A percentile compares a stretch with the other conserved stretches of the same genome.
Evolutionary conservation across 2,888 invertebrate genomes (phyloP).

Genomic region (Tribolium freemani): DNA sequence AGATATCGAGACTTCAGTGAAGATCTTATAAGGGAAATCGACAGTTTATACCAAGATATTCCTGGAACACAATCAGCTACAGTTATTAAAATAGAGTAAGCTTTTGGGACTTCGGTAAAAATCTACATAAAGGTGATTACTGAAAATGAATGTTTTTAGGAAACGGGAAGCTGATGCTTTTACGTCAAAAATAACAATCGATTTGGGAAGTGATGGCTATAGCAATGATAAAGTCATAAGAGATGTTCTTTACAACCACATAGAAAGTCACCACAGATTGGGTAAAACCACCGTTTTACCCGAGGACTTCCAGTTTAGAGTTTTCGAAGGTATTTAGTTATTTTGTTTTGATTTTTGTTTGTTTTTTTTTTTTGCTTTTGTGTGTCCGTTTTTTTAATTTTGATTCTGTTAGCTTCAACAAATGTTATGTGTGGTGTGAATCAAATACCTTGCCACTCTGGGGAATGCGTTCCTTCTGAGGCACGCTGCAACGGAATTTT

Average conservation of each 20-base stretch:
- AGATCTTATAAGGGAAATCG: slow-evolving; percentile 73
- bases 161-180: slow-evolving; percentile 73
- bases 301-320: slow-evolving; percentile 74
- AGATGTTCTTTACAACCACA: slow-evolving; percentile 72
- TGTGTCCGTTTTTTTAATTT: slow-evolving; percentile 50
- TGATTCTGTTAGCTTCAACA: slow-evolving; percentile 34
- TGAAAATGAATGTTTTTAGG: slow-evolving; percentile 61
- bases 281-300: slow-evolving; percentile 72
- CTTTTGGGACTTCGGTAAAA: neutral
- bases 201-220: slow-evolving; percentile 75
- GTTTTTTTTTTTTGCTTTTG: slow-evolving; percentile 50
- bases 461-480: slow-evolving; percentile 65
- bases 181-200: slow-evolving; percentile 77
- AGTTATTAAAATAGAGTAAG: slow-evolving; percentile 80
- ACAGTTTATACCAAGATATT: slow-evolving; percentile 70
- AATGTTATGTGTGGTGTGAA: slow-evolving; percentile 44
- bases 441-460: slow-evolving; percentile 69
- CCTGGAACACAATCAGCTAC: slow-evolving; percentile 75
- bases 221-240: slow-evolving; percentile 69
- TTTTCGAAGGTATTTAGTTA: slow-evolving; percentile 70
- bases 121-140: neutral
- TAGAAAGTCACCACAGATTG: slow-evolving; percentile 70
- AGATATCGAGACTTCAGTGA: slow-evolving; percentile 74
- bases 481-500: slow-evolving; percentile 71
- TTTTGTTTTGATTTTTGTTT: slow-evolving; percentile 42